Evolutionary conservation across 2,888 invertebrate species (phyloP).

Genomic region (Rotaria sp.): DNA sequence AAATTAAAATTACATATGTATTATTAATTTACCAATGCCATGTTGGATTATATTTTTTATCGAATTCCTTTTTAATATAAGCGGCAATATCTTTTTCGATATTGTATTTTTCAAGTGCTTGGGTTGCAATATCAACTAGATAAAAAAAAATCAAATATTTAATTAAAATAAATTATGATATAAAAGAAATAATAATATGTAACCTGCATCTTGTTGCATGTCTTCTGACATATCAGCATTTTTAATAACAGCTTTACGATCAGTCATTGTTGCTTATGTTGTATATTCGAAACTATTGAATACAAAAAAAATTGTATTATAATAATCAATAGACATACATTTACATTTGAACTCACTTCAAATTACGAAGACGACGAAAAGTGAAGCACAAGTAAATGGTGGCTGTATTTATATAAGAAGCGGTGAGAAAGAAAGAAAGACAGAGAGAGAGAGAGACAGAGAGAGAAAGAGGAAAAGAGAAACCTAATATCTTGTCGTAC

Average conservation of each 20-base stretch:
- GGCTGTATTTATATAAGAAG: background rate
- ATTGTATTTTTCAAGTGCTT: slow-evolving; percentile 95
- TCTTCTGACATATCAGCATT: slow-evolving; percentile 99
- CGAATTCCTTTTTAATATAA: slow-evolving; percentile 92
- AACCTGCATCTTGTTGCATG: slow-evolving; percentile 91
- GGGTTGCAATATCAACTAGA: slow-evolving; percentile 86
- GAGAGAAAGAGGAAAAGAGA: background rate
- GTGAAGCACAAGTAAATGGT: background rate
- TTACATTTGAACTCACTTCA: background rate
- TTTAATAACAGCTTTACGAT: slow-evolving; percentile 97
- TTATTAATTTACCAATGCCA: slow-evolving; percentile 65
- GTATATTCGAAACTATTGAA: background rate
- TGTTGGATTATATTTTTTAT: slow-evolving; percentile 98
- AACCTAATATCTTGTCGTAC: slow-evolving; percentile 12
- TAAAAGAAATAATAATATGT: background rate
- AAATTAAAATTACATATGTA: background rate
- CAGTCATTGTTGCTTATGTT: slow-evolving; percentile 63
- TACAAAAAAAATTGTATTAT: background rate
- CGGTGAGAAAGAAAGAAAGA: background rate
- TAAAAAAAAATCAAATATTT: background rate
- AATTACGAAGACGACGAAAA: background rate
- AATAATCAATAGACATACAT: background rate
- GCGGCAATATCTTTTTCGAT: slow-evolving; percentile 99
- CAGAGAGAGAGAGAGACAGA: background rate
- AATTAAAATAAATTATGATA: background rate